A percentile compares a stretch with the other conserved stretches of the same genome.
These are phyloP conservation scores for Vanacampus margaritifer DNA, from an alignment of 2,113 vertebrate genomes.

Conservation along the genomic window DNA sequence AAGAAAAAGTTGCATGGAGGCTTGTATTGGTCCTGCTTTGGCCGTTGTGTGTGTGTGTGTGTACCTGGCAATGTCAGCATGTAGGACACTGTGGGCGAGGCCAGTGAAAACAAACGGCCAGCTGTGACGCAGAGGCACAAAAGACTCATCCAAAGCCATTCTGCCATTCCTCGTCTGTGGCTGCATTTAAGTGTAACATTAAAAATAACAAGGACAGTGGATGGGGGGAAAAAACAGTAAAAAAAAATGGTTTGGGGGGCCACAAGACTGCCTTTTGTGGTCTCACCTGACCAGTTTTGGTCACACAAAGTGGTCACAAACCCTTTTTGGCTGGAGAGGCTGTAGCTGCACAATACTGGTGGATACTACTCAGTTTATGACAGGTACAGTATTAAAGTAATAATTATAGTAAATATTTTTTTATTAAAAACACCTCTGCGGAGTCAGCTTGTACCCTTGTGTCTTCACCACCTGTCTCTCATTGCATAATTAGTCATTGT, in stretches of 20 bases:
- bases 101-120: not conserved
- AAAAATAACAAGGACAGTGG: not conserved
- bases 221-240: not conserved
- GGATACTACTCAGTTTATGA: not conserved
- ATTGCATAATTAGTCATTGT: too few species aligned
- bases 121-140: constrained; percentile 1
- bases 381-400: not conserved
- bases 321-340: not conserved
- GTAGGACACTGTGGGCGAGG: not conserved
- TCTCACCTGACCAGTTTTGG: not conserved
- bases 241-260: not conserved
- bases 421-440: not conserved
- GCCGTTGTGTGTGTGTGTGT: not conserved
- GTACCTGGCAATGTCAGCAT: not conserved
- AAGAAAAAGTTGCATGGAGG: not conserved
- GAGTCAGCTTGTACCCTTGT: too few species aligned
- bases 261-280: not conserved
- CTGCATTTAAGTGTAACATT: not conserved
- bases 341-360: not conserved
- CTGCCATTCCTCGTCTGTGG: not conserved
- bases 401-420: not conserved
- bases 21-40: not conserved
- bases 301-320: not conserved
- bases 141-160: constrained; percentile 1
- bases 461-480: too few species aligned